These are phyloP conservation scores for Corythaeola cristata DNA, from an alignment of 2,113 vertebrate species.

Conservation along the genomic window DNA sequence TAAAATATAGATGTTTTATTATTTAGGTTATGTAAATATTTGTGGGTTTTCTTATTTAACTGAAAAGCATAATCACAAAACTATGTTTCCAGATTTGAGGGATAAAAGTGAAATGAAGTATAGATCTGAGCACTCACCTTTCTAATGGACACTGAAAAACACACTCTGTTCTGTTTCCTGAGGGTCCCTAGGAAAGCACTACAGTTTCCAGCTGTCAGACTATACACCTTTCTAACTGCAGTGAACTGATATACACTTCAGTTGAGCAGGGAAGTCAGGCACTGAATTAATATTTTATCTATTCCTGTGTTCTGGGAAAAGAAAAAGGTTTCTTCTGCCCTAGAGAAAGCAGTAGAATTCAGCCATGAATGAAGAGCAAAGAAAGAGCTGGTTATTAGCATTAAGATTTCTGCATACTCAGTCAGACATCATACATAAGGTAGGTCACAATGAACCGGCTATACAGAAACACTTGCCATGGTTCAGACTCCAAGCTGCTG, in stretches of 20 bases:
- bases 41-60: background rate
- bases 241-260: background rate
- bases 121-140: background rate
- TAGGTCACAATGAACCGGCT: background rate
- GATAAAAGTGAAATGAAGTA: background rate
- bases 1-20: background rate
- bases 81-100: background rate
- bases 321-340: conserved; percentile 14
- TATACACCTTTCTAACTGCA: background rate
- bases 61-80: background rate
- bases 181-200: background rate
- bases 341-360: conserved; percentile 22
- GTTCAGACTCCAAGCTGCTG: background rate
- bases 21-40: background rate
- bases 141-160: background rate
- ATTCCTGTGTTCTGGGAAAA: background rate
- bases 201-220: background rate
- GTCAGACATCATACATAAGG: conserved; percentile 8
- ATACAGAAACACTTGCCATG: background rate
- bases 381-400: conserved; percentile 40
- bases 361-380: background rate
- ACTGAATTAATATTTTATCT: conserved; percentile 52
- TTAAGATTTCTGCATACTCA: conserved; percentile 65
- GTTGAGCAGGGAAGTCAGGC: background rate
- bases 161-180: background rate